A percentile compares a stretch with the other conserved stretches of the same genome.
Evolutionary conservation across 2,888 invertebrate species (phyloP).

Genomic region (Hylaea fasciaria): DNA sequence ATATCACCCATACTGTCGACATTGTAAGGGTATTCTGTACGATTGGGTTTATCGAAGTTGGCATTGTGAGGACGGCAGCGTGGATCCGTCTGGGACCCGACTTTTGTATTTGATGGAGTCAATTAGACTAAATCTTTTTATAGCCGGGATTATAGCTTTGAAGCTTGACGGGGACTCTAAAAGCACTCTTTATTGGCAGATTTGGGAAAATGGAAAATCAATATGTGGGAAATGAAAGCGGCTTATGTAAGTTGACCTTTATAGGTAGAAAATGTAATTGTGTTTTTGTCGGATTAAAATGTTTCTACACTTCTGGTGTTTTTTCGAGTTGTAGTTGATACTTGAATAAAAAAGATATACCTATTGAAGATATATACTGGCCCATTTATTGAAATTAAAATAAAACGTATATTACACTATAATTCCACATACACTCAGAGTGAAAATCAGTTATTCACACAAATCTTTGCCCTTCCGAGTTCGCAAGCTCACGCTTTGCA

Average conservation of each 20-base stretch:
- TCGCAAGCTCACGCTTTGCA: too few species aligned
- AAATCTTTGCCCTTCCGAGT: too few species aligned
- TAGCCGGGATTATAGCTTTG: constrained; percentile 21
- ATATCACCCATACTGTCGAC: constrained; percentile 4
- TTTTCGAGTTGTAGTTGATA: too few species aligned
- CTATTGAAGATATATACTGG: too few species aligned
- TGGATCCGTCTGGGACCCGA: constrained; percentile 27
- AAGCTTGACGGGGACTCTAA: constrained; percentile 8
- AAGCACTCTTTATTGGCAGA: constrained; percentile 14
- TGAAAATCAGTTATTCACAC: too few species aligned
- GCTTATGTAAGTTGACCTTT: not conserved
- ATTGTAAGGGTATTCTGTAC: constrained; percentile 28
- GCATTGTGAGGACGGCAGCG: constrained; percentile 20
- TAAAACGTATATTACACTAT: too few species aligned
- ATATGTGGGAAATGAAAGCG: constrained; percentile 5
- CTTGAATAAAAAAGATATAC: too few species aligned
- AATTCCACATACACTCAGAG: too few species aligned
- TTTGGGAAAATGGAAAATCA: constrained; percentile 14
- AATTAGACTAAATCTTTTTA: constrained; percentile 36
- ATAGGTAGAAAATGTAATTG: too few species aligned
- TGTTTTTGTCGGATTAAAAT: too few species aligned
- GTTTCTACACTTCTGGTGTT: too few species aligned
- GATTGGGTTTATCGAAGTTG: constrained; percentile 36
- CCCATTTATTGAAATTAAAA: too few species aligned
- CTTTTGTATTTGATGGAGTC: constrained; percentile 37